Conservation (phyloP, 2,113 vertebrate genomes). For the Zingel zingel region DNA sequence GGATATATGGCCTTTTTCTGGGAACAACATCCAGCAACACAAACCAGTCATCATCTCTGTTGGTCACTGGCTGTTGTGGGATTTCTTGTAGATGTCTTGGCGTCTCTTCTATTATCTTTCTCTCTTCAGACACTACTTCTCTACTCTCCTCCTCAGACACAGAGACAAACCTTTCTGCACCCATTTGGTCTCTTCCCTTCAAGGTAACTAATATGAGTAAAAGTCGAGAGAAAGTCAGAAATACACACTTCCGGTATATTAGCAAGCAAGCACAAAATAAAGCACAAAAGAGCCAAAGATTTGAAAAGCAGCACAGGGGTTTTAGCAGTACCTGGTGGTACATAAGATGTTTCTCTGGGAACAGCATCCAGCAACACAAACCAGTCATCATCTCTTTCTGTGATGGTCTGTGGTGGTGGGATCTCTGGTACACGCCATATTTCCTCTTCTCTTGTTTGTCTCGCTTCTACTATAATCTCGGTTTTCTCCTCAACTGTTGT, state of each 20-base stretch:
- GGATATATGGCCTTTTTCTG: constrained; percentile 35
- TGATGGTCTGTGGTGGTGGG: background rate
- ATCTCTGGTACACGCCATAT: background rate
- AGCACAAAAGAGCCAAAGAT: background rate
- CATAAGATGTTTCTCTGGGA: constrained; percentile 48
- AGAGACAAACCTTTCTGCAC: constrained; percentile 17
- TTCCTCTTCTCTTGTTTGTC: constrained; percentile 19
- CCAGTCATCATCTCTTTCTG: constrained; percentile 73
- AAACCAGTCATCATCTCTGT: constrained; percentile 64
- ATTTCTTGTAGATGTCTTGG: constrained; percentile 19
- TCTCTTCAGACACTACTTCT: constrained; percentile 47
- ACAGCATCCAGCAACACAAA: constrained; percentile 60
- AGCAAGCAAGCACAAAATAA: background rate
- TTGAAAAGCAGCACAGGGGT: background rate
- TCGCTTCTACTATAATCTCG: constrained; percentile 32
- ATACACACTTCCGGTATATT: background rate
- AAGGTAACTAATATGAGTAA: constrained; percentile 36
- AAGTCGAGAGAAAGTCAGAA: constrained; percentile 16
- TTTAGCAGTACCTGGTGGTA: constrained; percentile 61
- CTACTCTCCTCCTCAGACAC: constrained; percentile 22
- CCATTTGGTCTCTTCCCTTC: background rate
- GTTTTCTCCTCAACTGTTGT: constrained; percentile 22
- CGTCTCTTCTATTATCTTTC: constrained; percentile 7
- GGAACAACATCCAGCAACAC: constrained; percentile 57
- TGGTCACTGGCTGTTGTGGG: constrained; percentile 13